Conservation (phyloP, 2,888 invertebrate species). For the Cybosia mesomella region DNA sequence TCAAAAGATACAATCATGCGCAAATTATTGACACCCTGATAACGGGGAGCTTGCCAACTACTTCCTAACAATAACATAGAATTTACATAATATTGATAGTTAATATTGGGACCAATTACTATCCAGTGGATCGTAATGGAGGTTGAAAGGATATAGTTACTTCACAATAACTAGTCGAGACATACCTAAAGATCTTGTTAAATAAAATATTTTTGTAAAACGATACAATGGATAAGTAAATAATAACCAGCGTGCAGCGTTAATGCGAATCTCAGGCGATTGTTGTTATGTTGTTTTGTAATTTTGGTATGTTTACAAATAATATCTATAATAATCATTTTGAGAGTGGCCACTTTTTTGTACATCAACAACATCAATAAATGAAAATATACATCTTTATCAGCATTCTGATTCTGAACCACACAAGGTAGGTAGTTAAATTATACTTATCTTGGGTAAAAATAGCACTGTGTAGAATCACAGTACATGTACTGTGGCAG, state of each 20-base stretch:
- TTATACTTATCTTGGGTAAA: no score
- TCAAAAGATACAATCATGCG: not conserved
- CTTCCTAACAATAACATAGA: no score
- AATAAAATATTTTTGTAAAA: slow-evolving; percentile 40
- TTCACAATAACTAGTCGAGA: not conserved
- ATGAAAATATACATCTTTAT: no score
- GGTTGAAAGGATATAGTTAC: not conserved
- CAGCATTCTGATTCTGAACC: not conserved
- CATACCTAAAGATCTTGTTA: not conserved
- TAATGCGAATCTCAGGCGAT: slow-evolving; percentile 44
- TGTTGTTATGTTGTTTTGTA: slow-evolving; percentile 53
- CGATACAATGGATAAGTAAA: slow-evolving; percentile 41
- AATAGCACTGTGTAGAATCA: no score
- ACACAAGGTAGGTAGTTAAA: no score
- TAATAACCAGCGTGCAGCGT: slow-evolving; percentile 19
- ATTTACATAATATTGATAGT: not conserved
- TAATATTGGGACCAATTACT: not conserved
- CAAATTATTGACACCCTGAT: not conserved
- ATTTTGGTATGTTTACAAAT: slow-evolving; percentile 39
- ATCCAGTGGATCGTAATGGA: no score
- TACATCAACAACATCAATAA: not conserved
- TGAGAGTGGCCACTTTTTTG: not conserved
- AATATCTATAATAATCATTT: slow-evolving; percentile 19
- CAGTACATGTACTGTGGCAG: not conserved
- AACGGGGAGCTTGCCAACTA: not conserved